Base-by-base conservation (phyloP, 2,113 vertebrate species). In the Arothron firmamentum region DNA sequence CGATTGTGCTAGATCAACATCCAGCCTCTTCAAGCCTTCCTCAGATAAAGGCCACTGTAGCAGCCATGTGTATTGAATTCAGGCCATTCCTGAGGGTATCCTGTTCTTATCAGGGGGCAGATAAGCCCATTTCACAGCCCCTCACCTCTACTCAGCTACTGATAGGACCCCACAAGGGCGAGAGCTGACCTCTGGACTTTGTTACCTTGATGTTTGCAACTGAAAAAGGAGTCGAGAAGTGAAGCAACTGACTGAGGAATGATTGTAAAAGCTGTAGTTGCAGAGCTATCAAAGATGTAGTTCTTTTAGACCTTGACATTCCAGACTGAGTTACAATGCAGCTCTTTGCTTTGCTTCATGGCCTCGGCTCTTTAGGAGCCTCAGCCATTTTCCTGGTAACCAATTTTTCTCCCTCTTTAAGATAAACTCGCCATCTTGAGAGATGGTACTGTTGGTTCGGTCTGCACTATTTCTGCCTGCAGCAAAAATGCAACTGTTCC, bases 71-170 rank as follows among this genome's bases (percentile, higher is more conserved):
- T 80, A 71, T 69, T 83, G 73, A 70, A 70, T 90, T 84, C 70
- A 54, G 61, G 21, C 38, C 54, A 52, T 77, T 86, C 74, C 81
- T 74, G 57, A 62, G 75, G 74, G 85, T 81, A 80, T 84, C 74
- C 82, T 85, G 74, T 59, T 77, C 78, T 88, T 85, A 89, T 89
- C 88, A 75, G 69, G 51, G 74, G 73, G 67, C 71, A 83, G 84
- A 88, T 89, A 85, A 88, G 79, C 69, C 75, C 55, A 77, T 80
- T 87, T 88, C 82, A 83, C 83, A 83, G 75, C 42, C 65, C 78
- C 52, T 86, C 79, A 78, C 83, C 76, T 85, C 66, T 11, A 15
- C 71, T 42, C 20, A 17, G 70, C 74, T 74, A 77, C 82, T 70
- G 72, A 55, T 48, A 50, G 62, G 19, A 80, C 48, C 53, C 20